phyloP scores from a whole-genome alignment of 2,113 vertebrate species.

The Ageneiosus marmoratus region DNA sequence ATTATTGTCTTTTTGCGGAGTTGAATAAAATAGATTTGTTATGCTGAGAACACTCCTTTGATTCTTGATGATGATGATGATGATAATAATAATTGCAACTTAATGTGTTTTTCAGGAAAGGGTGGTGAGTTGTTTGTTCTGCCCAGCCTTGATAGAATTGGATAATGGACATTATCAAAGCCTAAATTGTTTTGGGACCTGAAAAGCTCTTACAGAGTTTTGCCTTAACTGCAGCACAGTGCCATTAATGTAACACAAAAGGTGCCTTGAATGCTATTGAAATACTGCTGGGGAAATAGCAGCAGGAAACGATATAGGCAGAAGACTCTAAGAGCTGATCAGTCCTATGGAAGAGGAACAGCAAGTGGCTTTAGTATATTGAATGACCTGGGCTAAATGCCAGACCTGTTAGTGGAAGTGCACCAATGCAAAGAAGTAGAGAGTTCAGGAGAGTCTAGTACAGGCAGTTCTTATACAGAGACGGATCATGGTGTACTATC shows the following conservation, averaged over 20 bases:
- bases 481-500: not conserved
- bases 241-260: not conserved
- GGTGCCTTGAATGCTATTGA: not conserved
- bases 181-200: not conserved
- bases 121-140: not conserved
- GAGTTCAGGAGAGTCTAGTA: not conserved
- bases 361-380: not conserved
- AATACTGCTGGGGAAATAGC: not conserved
- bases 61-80: no score
- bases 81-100: not conserved
- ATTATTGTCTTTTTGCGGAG: not conserved
- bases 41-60: not conserved
- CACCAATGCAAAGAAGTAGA: not conserved
- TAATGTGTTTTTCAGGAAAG: not conserved
- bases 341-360: not conserved
- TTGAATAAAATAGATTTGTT: not conserved
- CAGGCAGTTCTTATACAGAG: not conserved
- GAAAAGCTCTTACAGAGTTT: not conserved
- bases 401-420: not conserved
- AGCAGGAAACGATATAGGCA: not conserved
- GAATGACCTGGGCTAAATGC: not conserved
- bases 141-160: not conserved
- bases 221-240: not conserved
- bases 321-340: not conserved
- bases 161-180: constrained; percentile 1